Evolutionary conservation across 1,140 invertebrate genomes (phyloP), one percentile per base, ranked within the genome.

Genomic region (Drosophila dunni): DNA sequence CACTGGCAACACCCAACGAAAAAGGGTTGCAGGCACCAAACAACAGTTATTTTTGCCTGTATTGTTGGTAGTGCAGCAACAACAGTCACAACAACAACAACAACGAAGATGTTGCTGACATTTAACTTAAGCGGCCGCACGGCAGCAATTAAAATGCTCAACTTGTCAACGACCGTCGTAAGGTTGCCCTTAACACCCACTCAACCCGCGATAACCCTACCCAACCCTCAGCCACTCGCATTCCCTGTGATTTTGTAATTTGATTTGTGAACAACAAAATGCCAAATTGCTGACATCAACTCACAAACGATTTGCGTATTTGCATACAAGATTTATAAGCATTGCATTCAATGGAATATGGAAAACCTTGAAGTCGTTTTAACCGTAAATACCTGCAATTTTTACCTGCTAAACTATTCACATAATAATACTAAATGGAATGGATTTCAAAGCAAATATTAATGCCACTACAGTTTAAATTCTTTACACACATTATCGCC

Each of bases 101-200:
- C 24, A 29, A 48, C 62, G 54, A 15, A 50, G 72, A 48, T 67
- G 54, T 24, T 56, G 72, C 78, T 86, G 79, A 74, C 76, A 78
- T 78, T 75, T 75, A 65, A 71, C 68, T 70, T 83, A 82, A 82
- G 80, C 79, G 80, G 72, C 77, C 84, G 83, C 84, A 88, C 66
- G 83, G 66, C 83, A 70, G 79, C 83, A 88, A 88, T 88, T 88
- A 88, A 88, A 88, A 88, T 88, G 83, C 83, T 88, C 80, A 89
- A 89, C 84, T 89, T 88, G 83, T 88, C 83, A 88, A 78, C 83
- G 75, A 66, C 68, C 24, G 24, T 29, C 24, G 24, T 29, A 65
- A 78, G 65, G 86, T 88, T 79, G 61, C 75, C 44, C 64, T 63
- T 72, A 53, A 57, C 60, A 64, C 69, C 54, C 58, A 46, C 9